A percentile compares a stretch with the other conserved stretches of the same genome.
Evolutionary conservation across 2,888 invertebrate genomes (phyloP).

Genomic region (Drosophila algonquin): DNA sequence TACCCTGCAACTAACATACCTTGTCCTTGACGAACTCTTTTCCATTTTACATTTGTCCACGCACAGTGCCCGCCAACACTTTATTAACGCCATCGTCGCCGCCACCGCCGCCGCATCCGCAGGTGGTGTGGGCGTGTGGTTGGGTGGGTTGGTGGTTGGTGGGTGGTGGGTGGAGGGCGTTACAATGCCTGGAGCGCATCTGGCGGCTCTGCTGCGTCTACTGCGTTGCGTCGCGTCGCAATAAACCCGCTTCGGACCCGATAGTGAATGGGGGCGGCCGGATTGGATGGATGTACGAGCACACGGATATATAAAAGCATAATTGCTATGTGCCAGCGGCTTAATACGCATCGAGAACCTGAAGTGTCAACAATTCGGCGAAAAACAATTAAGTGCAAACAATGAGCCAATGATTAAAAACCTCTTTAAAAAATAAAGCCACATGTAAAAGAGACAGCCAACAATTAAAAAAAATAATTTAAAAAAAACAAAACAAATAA

Average conservation of each 20-base stretch:
- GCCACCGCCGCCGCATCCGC: not conserved
- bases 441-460: slow-evolving; percentile 8
- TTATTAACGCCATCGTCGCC: slow-evolving; percentile 13
- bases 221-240: slow-evolving; percentile 72
- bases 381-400: slow-evolving; percentile 2
- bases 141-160: not conserved
- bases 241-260: slow-evolving; percentile 56
- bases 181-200: slow-evolving; percentile 58
- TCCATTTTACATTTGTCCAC: slow-evolving; percentile 61
- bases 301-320: slow-evolving; percentile 67
- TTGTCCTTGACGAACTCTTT: slow-evolving; percentile 52
- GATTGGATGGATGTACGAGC: slow-evolving; percentile 12
- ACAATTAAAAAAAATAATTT: slow-evolving; percentile 2
- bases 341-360: slow-evolving; percentile 70
- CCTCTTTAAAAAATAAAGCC: not conserved
- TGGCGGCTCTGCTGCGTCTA: slow-evolving; percentile 11
- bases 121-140: slow-evolving; percentile 13
- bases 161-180: slow-evolving; percentile 21
- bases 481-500: not conserved
- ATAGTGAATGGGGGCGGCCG: not conserved
- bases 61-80: slow-evolving; percentile 9
- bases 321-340: slow-evolving; percentile 63
- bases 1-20: too few species aligned
- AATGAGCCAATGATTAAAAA: not conserved
- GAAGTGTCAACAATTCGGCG: slow-evolving; percentile 48